Percentiles rank a stretch among this genome's conserved stretches.
These are phyloP conservation scores for Nymphalis c-album DNA, from an alignment of 2,888 invertebrate species.

Conservation along the genomic window DNA sequence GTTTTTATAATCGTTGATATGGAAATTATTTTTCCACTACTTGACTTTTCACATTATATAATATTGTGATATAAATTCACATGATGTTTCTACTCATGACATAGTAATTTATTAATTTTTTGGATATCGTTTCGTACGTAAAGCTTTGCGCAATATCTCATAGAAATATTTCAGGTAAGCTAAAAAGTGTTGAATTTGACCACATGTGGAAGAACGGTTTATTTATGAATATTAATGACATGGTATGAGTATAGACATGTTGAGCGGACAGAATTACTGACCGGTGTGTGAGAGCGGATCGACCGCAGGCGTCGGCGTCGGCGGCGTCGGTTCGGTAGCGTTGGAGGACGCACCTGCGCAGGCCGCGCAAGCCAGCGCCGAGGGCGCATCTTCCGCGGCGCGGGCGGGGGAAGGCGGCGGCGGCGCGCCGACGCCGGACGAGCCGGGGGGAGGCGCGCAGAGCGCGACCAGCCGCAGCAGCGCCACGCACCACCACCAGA, in stretches of 20 bases:
- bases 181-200: not conserved
- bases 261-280: slow-evolving; percentile 53
- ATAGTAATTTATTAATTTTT: too few relatives aligned
- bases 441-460: slow-evolving; percentile 76
- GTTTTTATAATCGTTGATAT: too few relatives aligned
- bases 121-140: too few relatives aligned
- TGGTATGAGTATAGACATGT: not conserved
- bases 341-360: slow-evolving; percentile 72
- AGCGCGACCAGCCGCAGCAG: slow-evolving; percentile 80
- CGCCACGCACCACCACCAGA: slow-evolving; percentile 81
- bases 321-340: slow-evolving; percentile 63
- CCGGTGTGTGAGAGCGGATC: slow-evolving; percentile 64
- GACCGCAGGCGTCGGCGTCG: slow-evolving; percentile 55
- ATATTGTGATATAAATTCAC: too few relatives aligned
- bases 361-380: slow-evolving; percentile 62
- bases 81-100: too few relatives aligned
- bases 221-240: not conserved
- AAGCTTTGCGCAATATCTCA: not conserved
- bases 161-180: not conserved
- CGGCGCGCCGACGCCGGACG: slow-evolving; percentile 58
- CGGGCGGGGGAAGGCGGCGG: slow-evolving; percentile 67
- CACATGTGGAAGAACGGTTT: not conserved
- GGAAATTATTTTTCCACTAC: too few relatives aligned
- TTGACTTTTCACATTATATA: too few relatives aligned
- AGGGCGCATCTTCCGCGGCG: slow-evolving; percentile 74